Conservation (phyloP, 2,888 invertebrate genomes). For the Cephalotes varians region DNA sequence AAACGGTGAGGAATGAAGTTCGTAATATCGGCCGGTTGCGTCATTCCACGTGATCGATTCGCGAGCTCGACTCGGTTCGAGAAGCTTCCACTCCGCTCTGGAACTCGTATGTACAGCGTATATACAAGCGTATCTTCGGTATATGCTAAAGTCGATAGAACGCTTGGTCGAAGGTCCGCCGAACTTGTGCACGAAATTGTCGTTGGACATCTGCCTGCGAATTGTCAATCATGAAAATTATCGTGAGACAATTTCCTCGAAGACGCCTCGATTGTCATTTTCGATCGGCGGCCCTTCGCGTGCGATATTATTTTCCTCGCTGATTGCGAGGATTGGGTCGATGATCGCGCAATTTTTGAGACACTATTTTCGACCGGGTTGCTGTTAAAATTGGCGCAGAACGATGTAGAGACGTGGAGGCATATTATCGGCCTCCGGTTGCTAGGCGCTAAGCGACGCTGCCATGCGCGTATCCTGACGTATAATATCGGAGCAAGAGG, state of each 20-base stretch:
- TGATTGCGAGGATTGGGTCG: constrained; percentile 22
- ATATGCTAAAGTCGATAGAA: constrained; percentile 1
- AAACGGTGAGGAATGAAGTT: constrained; percentile 53
- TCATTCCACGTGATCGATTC: constrained; percentile 70
- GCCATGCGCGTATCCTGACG: constrained; percentile 64
- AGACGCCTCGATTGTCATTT: not conserved
- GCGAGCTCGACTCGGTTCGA: constrained; percentile 58
- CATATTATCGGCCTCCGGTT: constrained; percentile 72
- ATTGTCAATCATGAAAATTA: not conserved
- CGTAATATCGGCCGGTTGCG: constrained; percentile 59
- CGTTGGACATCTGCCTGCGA: not conserved
- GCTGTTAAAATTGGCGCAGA: constrained; percentile 45
- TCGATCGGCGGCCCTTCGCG: not conserved
- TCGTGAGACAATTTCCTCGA: not conserved
- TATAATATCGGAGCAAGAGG: constrained; percentile 29
- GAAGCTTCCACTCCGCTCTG: constrained; percentile 59
- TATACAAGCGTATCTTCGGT: too few species aligned
- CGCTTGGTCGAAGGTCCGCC: not conserved
- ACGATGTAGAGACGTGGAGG: constrained; percentile 43
- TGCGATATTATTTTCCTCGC: not conserved
- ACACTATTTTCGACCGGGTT: constrained; percentile 17
- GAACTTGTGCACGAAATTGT: not conserved
- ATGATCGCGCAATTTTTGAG: constrained; percentile 34
- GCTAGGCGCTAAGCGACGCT: constrained; percentile 68
- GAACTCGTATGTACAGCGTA: not conserved